Percentiles rank a stretch among this genome's conserved stretches.
These are phyloP conservation scores for Anomalospiza imberbis DNA, from an alignment of 2,797 vertebrate species.

Conservation along the genomic window DNA sequence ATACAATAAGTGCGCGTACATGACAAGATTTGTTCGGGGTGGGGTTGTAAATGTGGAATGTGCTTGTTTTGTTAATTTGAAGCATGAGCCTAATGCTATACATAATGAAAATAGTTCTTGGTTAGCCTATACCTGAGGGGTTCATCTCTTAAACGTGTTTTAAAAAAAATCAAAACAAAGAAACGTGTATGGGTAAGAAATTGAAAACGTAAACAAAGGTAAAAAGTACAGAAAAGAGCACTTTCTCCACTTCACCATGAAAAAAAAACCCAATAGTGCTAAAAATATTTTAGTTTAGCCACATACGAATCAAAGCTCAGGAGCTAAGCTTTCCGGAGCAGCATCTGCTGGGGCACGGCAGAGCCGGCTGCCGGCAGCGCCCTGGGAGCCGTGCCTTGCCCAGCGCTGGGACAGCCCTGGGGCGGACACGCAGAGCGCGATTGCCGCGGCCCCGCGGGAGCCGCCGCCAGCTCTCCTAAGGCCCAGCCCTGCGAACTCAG, in stretches of 20 bases:
- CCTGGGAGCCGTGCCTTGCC: not conserved
- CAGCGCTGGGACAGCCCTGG: not conserved
- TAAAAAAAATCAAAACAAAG: not conserved
- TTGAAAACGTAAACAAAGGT: not conserved
- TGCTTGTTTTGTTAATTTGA: not conserved
- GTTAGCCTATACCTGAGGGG: not conserved
- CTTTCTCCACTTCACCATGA: not conserved
- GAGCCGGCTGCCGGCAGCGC: not conserved
- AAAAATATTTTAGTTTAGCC: not conserved
- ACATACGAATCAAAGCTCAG: not conserved
- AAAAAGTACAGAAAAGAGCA: not conserved
- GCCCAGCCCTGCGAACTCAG: conserved; percentile 5
- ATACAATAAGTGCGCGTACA: not conserved
- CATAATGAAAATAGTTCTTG: not conserved
- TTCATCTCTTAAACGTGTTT: not conserved
- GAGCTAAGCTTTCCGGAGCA: not conserved
- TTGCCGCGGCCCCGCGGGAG: not conserved
- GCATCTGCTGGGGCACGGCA: not conserved
- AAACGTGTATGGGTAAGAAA: not conserved
- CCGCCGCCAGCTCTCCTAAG: conserved; percentile 10
- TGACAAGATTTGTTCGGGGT: not conserved
- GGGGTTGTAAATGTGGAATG: not conserved
- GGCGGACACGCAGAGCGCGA: not conserved
- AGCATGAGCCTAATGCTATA: not conserved
- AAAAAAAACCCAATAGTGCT: not conserved